These are phyloP conservation scores for Chironomus tentans DNA, from an alignment of 2,888 invertebrate genomes.

Conservation along the genomic window DNA sequence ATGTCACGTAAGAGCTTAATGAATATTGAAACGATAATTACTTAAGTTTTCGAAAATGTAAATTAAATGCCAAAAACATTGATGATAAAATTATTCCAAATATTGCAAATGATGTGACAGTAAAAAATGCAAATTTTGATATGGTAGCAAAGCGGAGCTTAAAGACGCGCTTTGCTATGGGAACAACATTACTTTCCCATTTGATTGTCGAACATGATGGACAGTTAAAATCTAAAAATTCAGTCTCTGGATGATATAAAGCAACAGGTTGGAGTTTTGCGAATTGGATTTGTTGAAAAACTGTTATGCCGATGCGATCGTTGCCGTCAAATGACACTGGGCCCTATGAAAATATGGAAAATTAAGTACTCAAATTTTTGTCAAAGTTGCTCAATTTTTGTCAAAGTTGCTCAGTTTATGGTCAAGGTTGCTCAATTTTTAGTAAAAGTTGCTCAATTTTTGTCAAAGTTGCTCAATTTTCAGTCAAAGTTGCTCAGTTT, in stretches of 20 bases:
- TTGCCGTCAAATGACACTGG: constrained; percentile 83
- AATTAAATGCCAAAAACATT: constrained; percentile 69
- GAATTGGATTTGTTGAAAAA: constrained; percentile 80
- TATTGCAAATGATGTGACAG: constrained; percentile 60
- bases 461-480: too few relatives aligned
- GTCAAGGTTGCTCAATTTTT: too few relatives aligned
- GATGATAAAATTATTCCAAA: constrained; percentile 66
- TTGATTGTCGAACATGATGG: constrained; percentile 54
- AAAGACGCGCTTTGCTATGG: constrained; percentile 67
- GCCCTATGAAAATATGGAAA: too few relatives aligned
- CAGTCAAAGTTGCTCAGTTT: too few relatives aligned
- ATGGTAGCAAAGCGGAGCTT: constrained; percentile 68
- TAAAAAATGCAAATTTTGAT: constrained; percentile 64
- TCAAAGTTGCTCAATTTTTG: too few relatives aligned
- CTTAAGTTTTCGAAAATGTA: constrained; percentile 75
- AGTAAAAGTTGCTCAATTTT: too few relatives aligned
- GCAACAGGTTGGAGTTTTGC: constrained; percentile 65
- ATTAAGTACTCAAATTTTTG: too few relatives aligned
- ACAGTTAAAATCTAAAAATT: constrained; percentile 59
- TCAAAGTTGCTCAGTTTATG: too few relatives aligned
- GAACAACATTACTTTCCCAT: constrained; percentile 71
- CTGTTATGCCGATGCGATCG: constrained; percentile 78
- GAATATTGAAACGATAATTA: constrained; percentile 39
- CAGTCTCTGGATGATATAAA: constrained; percentile 54
- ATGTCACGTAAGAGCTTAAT: background rate